Conservation (phyloP, 2,113 vertebrate species). For the Struthidea cinerea region DNA sequence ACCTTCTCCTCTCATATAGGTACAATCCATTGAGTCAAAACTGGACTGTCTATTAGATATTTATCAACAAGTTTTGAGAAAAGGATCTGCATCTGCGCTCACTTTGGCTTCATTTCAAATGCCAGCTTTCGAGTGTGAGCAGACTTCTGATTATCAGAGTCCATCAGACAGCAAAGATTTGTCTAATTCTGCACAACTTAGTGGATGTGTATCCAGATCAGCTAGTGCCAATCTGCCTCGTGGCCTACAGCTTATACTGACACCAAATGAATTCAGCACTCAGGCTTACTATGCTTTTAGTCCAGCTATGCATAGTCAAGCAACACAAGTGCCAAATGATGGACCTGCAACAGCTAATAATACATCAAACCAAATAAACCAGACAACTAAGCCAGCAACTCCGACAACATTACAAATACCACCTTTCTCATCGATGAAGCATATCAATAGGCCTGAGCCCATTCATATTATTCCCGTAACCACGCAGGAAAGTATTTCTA, state of each 20-base stretch:
- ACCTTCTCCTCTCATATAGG: constrained; percentile 68
- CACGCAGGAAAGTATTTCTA: constrained; percentile 74
- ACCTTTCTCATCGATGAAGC: constrained; percentile 77
- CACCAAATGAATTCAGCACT: constrained; percentile 84
- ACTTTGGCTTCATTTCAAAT: constrained; percentile 85
- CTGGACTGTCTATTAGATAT: constrained; percentile 92
- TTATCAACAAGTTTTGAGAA: constrained; percentile 90
- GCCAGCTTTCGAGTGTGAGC: constrained; percentile 90
- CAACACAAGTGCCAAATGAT: constrained; percentile 80
- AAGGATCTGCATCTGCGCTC: constrained; percentile 87
- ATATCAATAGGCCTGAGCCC: constrained; percentile 67
- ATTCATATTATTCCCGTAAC: constrained; percentile 73
- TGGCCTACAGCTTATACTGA: constrained; percentile 88
- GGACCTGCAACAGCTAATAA: constrained; percentile 70
- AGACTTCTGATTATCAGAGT: constrained; percentile 91
- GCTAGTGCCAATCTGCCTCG: constrained; percentile 84
- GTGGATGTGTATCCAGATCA: constrained; percentile 78
- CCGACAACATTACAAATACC: constrained; percentile 88
- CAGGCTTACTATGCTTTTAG: constrained; percentile 86
- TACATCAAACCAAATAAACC: constrained; percentile 80
- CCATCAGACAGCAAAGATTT: constrained; percentile 86
- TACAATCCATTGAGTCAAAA: constrained; percentile 96
- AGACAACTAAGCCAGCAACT: constrained; percentile 72
- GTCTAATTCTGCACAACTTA: constrained; percentile 82
- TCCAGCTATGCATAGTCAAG: constrained; percentile 76